phyloP scores from a whole-genome alignment of 2,797 vertebrate genomes.

The Cirrhinus mrigala region DNA sequence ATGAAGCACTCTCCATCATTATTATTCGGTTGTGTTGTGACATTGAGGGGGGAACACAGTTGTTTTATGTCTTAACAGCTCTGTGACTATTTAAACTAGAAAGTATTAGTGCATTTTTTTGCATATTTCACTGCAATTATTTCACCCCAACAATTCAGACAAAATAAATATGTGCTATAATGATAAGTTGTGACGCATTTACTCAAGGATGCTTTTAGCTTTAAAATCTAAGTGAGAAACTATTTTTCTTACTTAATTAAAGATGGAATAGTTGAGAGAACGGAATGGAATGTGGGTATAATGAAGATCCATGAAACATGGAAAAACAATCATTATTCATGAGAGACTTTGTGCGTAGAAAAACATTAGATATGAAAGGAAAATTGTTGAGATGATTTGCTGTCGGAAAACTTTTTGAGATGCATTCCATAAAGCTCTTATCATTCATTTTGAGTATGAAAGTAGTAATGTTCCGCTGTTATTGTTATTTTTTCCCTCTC shows the following conservation, averaged over 20 bases:
- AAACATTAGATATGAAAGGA: conserved; percentile 38
- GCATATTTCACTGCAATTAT: not conserved
- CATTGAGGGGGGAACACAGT: conserved; percentile 33
- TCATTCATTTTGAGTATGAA: conserved; percentile 7
- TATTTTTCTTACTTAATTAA: conserved; percentile 31
- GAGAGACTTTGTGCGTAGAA: not conserved
- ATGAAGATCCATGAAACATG: conserved; percentile 39
- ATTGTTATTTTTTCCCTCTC: conserved; percentile 28
- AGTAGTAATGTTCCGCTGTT: conserved; percentile 13
- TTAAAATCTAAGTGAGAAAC: conserved; percentile 15
- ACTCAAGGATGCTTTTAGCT: conserved; percentile 32
- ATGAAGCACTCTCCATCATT: not conserved
- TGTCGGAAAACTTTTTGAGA: conserved; percentile 39
- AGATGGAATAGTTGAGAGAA: conserved; percentile 26
- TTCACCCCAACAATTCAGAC: not conserved
- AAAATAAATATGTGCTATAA: not conserved
- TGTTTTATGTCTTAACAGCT: conserved; percentile 35
- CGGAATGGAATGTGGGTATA: conserved; percentile 40
- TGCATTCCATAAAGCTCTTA: not conserved
- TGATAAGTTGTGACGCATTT: conserved; percentile 34
- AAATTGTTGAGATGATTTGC: conserved; percentile 28
- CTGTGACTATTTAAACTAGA: not conserved
- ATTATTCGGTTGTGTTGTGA: conserved; percentile 24
- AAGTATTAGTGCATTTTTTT: not conserved
- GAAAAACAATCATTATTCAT: conserved; percentile 40